Evolutionary conservation across 2,888 invertebrate genomes (phyloP).

Genomic region (Leucophora obtusa): DNA sequence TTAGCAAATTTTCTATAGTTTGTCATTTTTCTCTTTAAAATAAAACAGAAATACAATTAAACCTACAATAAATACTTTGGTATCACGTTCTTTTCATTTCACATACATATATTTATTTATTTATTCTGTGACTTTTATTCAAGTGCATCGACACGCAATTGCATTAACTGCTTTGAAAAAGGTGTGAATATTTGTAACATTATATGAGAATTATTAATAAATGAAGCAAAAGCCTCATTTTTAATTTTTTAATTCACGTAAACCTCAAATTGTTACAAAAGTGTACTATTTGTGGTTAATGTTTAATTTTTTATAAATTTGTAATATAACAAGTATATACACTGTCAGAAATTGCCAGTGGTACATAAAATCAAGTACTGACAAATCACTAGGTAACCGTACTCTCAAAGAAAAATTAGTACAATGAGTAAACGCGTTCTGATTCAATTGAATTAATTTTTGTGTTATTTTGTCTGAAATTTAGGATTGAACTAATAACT

Average conservation of each 20-base stretch:
- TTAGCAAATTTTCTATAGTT: conserved; percentile 31
- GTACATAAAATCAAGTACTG: too few relatives aligned
- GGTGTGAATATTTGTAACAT: conserved; percentile 56
- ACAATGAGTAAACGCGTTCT: too few relatives aligned
- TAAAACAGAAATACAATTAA: background rate
- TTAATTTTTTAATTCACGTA: conserved; percentile 5
- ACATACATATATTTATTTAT: conserved; percentile 1
- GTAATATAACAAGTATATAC: conserved; percentile 12
- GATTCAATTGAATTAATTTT: too few relatives aligned
- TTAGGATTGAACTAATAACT: too few relatives aligned
- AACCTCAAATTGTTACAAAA: conserved; percentile 55
- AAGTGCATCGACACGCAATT: conserved; percentile 60
- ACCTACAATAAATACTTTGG: background rate
- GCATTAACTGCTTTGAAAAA: conserved; percentile 39
- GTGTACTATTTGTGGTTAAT: conserved; percentile 44
- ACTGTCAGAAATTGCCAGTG: too few relatives aligned
- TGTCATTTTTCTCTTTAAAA: conserved; percentile 33
- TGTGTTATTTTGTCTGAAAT: too few relatives aligned
- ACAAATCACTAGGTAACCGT: too few relatives aligned
- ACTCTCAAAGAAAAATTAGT: too few relatives aligned
- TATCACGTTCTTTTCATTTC: conserved; percentile 5
- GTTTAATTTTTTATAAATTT: conserved; percentile 29
- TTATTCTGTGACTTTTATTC: conserved; percentile 42
- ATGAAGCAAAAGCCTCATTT: conserved; percentile 23
- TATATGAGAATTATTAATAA: conserved; percentile 46